A percentile compares a stretch with the other conserved stretches of the same genome.
These are phyloP conservation scores for Myotis davidii DNA, from an alignment of 2,113 vertebrate genomes.

Conservation along the genomic window DNA sequence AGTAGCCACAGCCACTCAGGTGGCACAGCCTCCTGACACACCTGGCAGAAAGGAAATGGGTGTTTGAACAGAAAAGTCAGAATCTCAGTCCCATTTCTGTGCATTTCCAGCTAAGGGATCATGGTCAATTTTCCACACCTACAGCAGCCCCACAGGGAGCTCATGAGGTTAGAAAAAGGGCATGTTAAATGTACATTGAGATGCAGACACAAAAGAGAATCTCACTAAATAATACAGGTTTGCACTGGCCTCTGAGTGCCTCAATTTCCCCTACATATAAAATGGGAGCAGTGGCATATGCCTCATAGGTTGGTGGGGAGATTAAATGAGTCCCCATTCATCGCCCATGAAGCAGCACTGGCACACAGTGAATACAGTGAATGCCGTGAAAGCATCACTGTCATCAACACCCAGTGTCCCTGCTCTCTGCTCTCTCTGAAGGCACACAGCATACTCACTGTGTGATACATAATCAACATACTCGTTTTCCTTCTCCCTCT, in stretches of 20 bases:
- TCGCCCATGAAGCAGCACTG: accelerated
- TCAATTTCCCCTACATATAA: neutral
- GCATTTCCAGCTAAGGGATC: neutral
- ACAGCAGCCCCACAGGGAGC: neutral
- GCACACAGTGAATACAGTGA: neutral
- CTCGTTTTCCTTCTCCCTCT: accelerated
- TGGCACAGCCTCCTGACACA: neutral
- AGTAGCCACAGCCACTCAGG: neutral
- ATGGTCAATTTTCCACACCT: neutral
- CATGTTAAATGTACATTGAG: neutral
- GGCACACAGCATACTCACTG: neutral
- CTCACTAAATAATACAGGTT: neutral
- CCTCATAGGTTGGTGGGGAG: neutral
- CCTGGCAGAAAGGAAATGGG: neutral
- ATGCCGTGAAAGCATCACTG: accelerated
- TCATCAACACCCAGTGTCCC: neutral
- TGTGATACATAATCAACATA: no score
- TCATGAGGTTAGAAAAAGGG: neutral
- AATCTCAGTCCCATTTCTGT: neutral
- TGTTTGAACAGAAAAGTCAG: neutral
- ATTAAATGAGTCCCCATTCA: accelerated
- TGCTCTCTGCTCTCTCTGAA: neutral
- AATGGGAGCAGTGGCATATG: neutral
- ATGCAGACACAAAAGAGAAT: neutral
- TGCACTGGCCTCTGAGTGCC: neutral